Conservation (phyloP, 2,797 vertebrate genomes). For the Ptychadena robeensis region DNA sequence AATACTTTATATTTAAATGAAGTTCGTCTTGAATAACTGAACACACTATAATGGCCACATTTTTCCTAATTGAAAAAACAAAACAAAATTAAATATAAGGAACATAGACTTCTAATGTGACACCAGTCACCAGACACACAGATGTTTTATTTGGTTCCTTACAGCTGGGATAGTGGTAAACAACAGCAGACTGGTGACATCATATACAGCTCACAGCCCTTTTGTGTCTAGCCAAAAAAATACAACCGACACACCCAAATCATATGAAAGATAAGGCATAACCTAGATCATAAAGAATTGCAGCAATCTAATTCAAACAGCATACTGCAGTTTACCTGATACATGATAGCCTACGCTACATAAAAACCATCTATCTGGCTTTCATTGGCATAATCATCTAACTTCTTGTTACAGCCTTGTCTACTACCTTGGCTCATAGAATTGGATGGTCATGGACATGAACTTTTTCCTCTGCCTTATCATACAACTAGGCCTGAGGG, state of each 20-base stretch:
- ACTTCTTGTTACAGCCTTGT: too few relatives aligned
- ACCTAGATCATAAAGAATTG: background rate
- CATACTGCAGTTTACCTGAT: background rate
- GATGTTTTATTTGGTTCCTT: background rate
- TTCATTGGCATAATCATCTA: too few relatives aligned
- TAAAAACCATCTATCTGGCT: too few relatives aligned
- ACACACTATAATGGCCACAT: too few relatives aligned
- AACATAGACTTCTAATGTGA: background rate
- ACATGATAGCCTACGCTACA: too few relatives aligned
- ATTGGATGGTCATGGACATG: too few relatives aligned
- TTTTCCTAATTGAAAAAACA: too few relatives aligned
- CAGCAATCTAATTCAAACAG: background rate
- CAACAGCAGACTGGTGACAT: slow-evolving; percentile 2
- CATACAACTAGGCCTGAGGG: too few relatives aligned
- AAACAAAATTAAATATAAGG: background rate
- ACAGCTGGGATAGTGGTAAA: slow-evolving; percentile 3
- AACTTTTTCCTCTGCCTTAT: too few relatives aligned
- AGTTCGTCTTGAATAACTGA: too few relatives aligned
- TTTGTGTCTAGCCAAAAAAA: background rate
- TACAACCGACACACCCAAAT: slow-evolving; percentile 12
- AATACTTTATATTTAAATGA: too few relatives aligned
- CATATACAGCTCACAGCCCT: background rate
- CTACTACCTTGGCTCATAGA: too few relatives aligned
- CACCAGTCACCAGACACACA: background rate
- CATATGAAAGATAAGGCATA: background rate